These are phyloP conservation scores for Fukomys damarensis DNA, from an alignment of 2,113 vertebrate genomes.

Conservation along the genomic window DNA sequence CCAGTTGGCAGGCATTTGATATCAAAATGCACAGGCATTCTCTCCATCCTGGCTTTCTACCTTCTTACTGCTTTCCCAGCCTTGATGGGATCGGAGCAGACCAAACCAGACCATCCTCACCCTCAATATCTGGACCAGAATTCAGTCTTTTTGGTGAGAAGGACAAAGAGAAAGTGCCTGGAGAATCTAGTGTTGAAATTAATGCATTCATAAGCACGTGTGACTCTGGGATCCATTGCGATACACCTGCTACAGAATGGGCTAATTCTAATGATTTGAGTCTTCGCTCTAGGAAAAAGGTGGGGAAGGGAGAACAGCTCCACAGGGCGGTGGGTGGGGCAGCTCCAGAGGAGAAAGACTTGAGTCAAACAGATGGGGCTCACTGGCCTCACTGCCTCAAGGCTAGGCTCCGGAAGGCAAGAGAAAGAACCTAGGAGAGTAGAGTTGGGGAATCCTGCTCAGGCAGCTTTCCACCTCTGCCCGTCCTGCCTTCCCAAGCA, in stretches of 20 bases:
- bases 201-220: accelerated
- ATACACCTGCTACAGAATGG: accelerated
- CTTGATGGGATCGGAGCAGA: background rate
- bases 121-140: background rate
- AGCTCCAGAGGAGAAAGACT: background rate
- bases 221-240: background rate
- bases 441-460: too few species aligned
- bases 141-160: background rate
- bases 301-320: too few species aligned
- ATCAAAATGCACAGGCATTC: slow-evolving; percentile 50
- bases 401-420: background rate
- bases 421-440: background rate
- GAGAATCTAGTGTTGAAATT: background rate
- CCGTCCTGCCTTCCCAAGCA: background rate
- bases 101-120: background rate
- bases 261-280: background rate
- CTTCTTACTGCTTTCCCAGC: background rate
- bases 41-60: background rate
- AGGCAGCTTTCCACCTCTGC: background rate
- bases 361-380: too few species aligned
- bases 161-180: background rate
- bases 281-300: background rate
- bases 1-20: background rate
- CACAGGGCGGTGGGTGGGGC: background rate
- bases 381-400: background rate